A percentile compares a stretch with the other conserved stretches of the same genome.
Conservation (phyloP, 2,113 vertebrate species). For the Dasyurus viverrinus region DNA sequence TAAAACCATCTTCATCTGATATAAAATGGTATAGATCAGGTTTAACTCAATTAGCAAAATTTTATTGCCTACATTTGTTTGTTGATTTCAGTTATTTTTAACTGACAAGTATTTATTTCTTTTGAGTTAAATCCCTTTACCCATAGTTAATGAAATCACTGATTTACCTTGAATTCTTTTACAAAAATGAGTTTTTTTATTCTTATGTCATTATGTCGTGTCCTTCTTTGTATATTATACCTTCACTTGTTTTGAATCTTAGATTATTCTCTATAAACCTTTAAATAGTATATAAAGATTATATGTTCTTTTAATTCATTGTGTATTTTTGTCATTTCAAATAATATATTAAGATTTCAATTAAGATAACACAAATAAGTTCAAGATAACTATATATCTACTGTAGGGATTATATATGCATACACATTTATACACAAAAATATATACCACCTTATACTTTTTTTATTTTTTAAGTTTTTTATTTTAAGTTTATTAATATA, state of each 20-base stretch:
- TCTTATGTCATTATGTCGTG: neutral
- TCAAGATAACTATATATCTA: neutral
- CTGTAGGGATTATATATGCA: neutral
- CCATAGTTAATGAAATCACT: neutral
- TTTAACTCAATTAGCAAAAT: neutral
- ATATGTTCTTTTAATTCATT: neutral
- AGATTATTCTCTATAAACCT: neutral
- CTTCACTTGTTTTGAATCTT: constrained; percentile 12
- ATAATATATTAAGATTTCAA: neutral
- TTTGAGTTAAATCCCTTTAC: neutral
- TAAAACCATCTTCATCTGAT: neutral
- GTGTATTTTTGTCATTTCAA: constrained; percentile 11
- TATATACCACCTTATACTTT: neutral
- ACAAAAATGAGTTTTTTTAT: neutral
- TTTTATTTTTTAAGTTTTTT: constrained; percentile 9
- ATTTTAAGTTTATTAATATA: constrained; percentile 5
- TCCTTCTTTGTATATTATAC: neutral
- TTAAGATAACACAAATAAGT: constrained; percentile 3
- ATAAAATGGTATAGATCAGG: neutral
- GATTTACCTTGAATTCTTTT: neutral
- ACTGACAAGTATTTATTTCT: neutral
- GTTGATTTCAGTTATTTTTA: neutral
- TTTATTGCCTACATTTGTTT: neutral
- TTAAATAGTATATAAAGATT: neutral
- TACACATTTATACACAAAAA: too few relatives aligned